Conservation (phyloP, 1,140 invertebrate genomes). For the Drosophila asahinai region DNA sequence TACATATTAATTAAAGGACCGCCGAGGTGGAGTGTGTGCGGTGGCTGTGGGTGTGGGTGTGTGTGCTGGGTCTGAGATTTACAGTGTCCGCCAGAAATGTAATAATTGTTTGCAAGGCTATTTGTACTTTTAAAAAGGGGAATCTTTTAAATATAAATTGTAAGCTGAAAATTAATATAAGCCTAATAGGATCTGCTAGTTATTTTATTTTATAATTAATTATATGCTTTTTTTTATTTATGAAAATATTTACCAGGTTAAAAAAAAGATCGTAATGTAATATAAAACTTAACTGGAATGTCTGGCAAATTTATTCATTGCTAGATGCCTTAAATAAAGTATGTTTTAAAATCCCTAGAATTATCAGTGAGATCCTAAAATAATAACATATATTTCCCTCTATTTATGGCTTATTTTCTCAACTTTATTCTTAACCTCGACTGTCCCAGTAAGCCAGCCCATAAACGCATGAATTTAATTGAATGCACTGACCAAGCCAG, state of each 20-base stretch:
- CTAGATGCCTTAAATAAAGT: too few species aligned
- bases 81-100: slow-evolving; percentile 3
- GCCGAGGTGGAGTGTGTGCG: background rate
- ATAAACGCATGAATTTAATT: slow-evolving; percentile 57
- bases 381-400: background rate
- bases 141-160: too few species aligned
- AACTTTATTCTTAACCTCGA: background rate
- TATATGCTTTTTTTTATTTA: too few species aligned
- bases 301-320: too few species aligned
- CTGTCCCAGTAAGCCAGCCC: slow-evolving; percentile 4
- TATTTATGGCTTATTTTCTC: background rate
- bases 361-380: background rate
- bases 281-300: too few species aligned
- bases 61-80: slow-evolving; percentile 8
- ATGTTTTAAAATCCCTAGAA: too few species aligned
- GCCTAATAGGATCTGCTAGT: too few species aligned
- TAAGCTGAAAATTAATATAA: background rate
- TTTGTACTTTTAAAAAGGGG: too few species aligned
- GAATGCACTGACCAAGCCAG: slow-evolving; percentile 29
- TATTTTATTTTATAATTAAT: too few species aligned
- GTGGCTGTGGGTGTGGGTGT: background rate
- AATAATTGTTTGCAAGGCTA: background rate
- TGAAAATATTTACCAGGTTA: too few species aligned
- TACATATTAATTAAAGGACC: slow-evolving; percentile 78
- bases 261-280: too few species aligned